A percentile compares a stretch with the other conserved stretches of the same genome.
These are phyloP conservation scores for Montipora capitata DNA, from an alignment of 92 coral and sea anemone genomes.

Conservation along the genomic window DNA sequence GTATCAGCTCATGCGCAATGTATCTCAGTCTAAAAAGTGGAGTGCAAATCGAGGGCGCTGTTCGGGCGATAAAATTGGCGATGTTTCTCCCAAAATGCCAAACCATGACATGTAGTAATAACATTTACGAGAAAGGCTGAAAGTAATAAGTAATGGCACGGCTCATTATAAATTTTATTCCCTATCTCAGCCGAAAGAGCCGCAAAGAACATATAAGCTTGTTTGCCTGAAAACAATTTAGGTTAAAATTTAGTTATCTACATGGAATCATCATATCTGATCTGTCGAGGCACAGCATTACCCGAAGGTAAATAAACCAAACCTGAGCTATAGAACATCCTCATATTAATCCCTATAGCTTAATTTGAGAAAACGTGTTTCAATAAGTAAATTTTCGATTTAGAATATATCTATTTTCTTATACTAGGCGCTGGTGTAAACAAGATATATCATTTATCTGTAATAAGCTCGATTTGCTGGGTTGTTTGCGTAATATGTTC, in stretches of 20 bases:
- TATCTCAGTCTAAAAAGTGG: too few species aligned
- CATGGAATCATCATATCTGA: neutral
- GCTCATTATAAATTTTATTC: neutral
- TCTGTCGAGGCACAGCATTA: neutral
- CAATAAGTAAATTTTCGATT: neutral
- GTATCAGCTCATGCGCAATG: too few species aligned
- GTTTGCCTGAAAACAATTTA: neutral
- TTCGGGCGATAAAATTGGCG: too few species aligned
- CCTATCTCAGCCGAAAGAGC: neutral
- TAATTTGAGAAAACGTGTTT: neutral
- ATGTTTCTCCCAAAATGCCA: too few species aligned
- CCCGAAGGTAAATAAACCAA: neutral
- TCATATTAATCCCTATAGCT: neutral
- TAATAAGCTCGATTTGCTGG: neutral
- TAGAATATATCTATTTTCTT: neutral
- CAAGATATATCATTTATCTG: neutral
- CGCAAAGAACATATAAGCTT: neutral
- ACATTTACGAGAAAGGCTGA: neutral
- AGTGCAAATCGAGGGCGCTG: too few species aligned
- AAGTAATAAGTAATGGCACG: neutral
- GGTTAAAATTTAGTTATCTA: neutral
- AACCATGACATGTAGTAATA: too few species aligned
- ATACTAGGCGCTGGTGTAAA: neutral
- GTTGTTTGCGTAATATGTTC: neutral
- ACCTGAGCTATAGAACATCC: too few species aligned